These are phyloP conservation scores for Diploscapter pachys DNA, from an alignment of 1,140 invertebrate species.

Conservation along the genomic window DNA sequence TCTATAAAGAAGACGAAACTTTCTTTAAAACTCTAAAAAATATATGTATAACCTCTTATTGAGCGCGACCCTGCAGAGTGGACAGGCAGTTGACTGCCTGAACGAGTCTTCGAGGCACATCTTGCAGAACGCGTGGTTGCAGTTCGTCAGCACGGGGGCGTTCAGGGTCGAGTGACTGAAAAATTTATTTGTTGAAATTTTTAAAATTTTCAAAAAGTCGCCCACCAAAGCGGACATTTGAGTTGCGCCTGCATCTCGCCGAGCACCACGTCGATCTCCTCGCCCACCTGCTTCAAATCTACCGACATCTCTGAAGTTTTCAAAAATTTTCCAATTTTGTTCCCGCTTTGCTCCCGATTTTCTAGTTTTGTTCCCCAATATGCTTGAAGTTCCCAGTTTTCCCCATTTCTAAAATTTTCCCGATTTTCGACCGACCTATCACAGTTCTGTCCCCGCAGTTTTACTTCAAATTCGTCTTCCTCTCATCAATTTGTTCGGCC, in stretches of 20 bases:
- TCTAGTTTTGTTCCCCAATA: background rate
- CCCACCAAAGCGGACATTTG: conserved; percentile 39
- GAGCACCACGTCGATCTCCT: background rate
- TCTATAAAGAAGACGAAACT: too few relatives aligned
- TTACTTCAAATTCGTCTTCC: background rate
- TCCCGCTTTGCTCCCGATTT: background rate
- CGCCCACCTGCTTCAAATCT: background rate
- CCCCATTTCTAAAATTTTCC: background rate
- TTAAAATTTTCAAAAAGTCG: background rate
- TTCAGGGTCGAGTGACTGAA: conserved; percentile 35
- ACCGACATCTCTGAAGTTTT: conserved; percentile 12
- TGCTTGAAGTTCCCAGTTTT: too few relatives aligned
- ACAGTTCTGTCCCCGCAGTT: conserved; percentile 1
- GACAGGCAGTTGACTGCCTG: conserved; percentile 17
- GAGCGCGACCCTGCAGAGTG: conserved; percentile 11
- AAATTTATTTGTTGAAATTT: conserved; percentile 1
- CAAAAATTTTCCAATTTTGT: background rate
- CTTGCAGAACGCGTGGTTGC: conserved; percentile 29
- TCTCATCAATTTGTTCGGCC: too few relatives aligned
- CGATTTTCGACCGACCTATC: background rate
- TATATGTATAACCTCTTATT: conserved; percentile 4
- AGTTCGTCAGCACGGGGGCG: conserved; percentile 22
- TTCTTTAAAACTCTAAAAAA: background rate
- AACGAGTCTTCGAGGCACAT: conserved; percentile 14
- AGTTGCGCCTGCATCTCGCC: conserved; percentile 16